phyloP scores from a whole-genome alignment of 35 echinoderm and acorn worm species.

The Eucidaris tribuloides region DNA sequence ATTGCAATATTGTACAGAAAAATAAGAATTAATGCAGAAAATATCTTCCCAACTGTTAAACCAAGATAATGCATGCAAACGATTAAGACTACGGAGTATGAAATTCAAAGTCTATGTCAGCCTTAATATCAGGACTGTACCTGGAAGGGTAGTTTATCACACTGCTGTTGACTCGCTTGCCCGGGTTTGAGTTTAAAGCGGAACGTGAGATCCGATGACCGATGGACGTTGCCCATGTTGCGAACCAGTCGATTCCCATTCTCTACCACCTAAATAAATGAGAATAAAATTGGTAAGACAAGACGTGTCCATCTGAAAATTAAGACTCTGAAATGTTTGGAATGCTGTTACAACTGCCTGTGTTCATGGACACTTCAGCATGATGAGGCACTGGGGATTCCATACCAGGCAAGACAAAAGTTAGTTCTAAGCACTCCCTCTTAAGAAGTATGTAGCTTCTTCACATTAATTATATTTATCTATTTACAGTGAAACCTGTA shows the following conservation, averaged over 20 bases:
- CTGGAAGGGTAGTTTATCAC: conserved; percentile 69
- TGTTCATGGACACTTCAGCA: too few relatives aligned
- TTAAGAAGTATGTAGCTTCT: too few relatives aligned
- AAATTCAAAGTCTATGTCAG: background rate
- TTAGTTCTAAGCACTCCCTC: too few relatives aligned
- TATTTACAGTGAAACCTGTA: too few relatives aligned
- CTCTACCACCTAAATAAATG: conserved; percentile 21
- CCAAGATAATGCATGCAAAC: background rate
- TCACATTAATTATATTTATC: too few relatives aligned
- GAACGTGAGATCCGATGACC: conserved; percentile 65
- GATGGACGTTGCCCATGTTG: conserved; percentile 75
- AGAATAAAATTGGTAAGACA: too few relatives aligned
- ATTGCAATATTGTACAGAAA: background rate
- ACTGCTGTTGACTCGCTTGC: background rate
- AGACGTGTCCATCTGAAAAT: too few relatives aligned
- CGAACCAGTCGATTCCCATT: conserved; percentile 28
- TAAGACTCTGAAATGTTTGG: too few relatives aligned
- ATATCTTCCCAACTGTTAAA: background rate
- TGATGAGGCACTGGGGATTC: too few relatives aligned
- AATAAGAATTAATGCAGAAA: background rate
- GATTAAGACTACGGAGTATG: background rate
- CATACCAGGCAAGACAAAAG: too few relatives aligned
- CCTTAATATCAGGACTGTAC: conserved; percentile 1
- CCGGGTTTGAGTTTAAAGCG: conserved; percentile 59
- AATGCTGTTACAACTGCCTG: too few relatives aligned